Evolutionary conservation across 2,113 vertebrate genomes (phyloP).

Genomic region (Semnopithecus entellus): DNA sequence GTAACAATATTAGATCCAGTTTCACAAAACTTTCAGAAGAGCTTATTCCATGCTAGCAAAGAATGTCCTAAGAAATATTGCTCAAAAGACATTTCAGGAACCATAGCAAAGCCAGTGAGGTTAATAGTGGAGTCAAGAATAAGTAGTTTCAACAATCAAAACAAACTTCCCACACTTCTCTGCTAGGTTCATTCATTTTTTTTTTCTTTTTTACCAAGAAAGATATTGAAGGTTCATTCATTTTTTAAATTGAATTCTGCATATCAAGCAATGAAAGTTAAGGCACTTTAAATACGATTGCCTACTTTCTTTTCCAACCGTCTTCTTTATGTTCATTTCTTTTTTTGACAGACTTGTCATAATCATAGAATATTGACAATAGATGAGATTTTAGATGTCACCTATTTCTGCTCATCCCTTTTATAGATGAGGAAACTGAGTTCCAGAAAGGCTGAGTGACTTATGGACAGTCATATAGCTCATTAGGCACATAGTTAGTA

Average conservation of each 20-base stretch:
- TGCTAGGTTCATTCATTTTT: conserved; percentile 47
- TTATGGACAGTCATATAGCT: neutral
- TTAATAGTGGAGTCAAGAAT: conserved; percentile 34
- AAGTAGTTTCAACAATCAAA: conserved; percentile 47
- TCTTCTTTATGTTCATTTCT: conserved; percentile 48
- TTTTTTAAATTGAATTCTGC: conserved; percentile 50
- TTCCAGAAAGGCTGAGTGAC: neutral
- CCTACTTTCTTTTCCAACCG: neutral
- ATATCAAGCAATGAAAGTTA: neutral
- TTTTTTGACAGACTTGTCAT: conserved; percentile 23
- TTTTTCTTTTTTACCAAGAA: too few species aligned
- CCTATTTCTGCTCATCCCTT: neutral
- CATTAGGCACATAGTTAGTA: neutral
- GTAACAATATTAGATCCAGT: neutral
- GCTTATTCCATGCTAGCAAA: conserved; percentile 2
- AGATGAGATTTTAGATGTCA: neutral
- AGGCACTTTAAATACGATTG: conserved; percentile 27
- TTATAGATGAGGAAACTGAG: conserved; percentile 3
- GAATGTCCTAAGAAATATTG: neutral
- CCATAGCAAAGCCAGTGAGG: neutral
- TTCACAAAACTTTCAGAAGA: conserved; percentile 21
- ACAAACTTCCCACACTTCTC: conserved; percentile 39
- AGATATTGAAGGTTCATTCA: conserved; percentile 11
- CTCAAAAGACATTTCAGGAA: conserved; percentile 48
- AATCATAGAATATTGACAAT: neutral